Percentiles rank a stretch among this genome's conserved stretches.
phyloP scores from a whole-genome alignment of 2,797 vertebrate genomes.

The Eospalax fontanierii region DNA sequence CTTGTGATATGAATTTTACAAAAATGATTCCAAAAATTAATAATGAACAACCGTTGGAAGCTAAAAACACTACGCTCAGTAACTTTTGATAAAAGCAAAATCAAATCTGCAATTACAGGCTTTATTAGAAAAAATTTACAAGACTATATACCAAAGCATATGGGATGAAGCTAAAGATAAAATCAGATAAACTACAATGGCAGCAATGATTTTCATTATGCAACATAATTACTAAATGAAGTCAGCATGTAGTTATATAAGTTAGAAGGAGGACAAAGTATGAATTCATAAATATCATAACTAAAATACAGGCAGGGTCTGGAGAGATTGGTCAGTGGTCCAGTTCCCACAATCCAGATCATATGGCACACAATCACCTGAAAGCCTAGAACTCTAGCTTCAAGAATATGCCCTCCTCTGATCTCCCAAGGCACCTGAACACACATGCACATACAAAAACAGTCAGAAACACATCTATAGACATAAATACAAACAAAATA shows the following conservation, averaged over 20 bases:
- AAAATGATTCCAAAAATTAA: constrained; percentile 54
- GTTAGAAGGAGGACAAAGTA: neutral
- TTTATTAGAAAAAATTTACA: constrained; percentile 63
- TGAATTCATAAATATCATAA: neutral
- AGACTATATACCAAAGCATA: constrained; percentile 20
- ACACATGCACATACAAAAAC: no score
- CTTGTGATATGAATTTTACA: neutral
- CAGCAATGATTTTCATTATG: constrained; percentile 40
- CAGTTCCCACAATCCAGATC: neutral
- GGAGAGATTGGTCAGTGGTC: neutral
- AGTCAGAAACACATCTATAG: neutral
- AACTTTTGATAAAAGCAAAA: constrained; percentile 63
- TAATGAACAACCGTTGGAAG: constrained; percentile 60
- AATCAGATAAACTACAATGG: constrained; percentile 29
- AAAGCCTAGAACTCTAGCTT: neutral
- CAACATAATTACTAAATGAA: constrained; percentile 34
- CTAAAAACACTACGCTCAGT: constrained; percentile 63
- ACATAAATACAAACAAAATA: neutral
- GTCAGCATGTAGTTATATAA: constrained; percentile 51
- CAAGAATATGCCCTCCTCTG: no score
- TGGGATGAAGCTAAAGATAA: constrained; percentile 32
- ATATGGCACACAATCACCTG: neutral
- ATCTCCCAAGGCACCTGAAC: neutral
- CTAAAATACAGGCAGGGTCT: neutral
- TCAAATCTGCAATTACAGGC: constrained; percentile 25